Conservation (phyloP, 2,113 vertebrate species). For the Pseudopipra pipra region DNA sequence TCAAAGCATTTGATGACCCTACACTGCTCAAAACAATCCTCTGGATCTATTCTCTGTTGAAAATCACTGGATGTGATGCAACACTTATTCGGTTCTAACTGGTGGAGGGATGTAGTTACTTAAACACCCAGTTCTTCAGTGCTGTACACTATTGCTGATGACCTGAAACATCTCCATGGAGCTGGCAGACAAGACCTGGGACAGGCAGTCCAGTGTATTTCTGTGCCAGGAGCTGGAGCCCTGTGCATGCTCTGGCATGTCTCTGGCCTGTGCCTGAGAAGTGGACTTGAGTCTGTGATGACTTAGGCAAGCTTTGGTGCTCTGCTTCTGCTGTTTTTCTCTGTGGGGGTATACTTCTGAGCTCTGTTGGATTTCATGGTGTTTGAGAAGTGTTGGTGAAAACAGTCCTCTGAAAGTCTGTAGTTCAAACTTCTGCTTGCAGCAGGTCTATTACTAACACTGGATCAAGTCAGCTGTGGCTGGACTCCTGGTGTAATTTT, state of each 20-base stretch:
- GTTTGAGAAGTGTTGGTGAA: background rate
- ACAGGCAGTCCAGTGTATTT: background rate
- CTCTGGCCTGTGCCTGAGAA: background rate
- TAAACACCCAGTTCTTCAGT: background rate
- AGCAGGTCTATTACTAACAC: background rate
- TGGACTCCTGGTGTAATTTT: background rate
- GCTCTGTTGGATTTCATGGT: background rate
- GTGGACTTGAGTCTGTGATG: background rate
- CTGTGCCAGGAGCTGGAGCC: background rate
- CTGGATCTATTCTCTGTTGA: background rate
- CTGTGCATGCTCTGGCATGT: background rate
- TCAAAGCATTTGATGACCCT: background rate
- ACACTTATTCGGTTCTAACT: background rate
- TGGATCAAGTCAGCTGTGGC: background rate
- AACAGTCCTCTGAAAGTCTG: background rate
- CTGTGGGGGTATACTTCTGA: fast-evolving
- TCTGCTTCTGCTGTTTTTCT: background rate
- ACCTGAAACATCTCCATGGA: background rate
- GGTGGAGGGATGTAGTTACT: background rate
- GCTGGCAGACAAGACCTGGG: background rate
- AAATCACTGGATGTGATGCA: background rate
- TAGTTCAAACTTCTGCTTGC: background rate
- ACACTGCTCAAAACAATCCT: background rate
- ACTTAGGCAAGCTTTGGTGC: background rate
- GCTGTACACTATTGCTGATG: background rate